Percentiles rank a stretch among this genome's conserved stretches.
These are phyloP conservation scores for Cecropterus lyciades DNA, from an alignment of 1,140 invertebrate genomes.

Conservation along the genomic window DNA sequence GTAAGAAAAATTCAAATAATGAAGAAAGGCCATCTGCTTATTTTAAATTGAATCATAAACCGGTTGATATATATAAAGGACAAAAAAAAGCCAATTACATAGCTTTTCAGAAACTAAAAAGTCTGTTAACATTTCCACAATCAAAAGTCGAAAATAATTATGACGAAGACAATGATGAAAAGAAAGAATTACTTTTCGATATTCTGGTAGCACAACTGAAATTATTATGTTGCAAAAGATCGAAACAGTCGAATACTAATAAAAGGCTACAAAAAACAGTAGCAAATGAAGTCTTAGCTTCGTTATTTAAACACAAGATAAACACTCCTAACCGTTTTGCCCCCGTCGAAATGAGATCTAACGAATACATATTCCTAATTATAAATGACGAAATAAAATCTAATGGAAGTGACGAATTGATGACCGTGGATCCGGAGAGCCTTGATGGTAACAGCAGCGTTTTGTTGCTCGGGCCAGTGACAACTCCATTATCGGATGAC, in stretches of 20 bases:
- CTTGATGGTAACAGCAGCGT: constrained; percentile 70
- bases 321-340: constrained; percentile 17
- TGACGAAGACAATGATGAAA: constrained; percentile 53
- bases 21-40: constrained; percentile 39
- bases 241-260: constrained; percentile 29
- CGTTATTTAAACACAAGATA: constrained; percentile 31
- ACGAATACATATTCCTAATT: constrained; percentile 72
- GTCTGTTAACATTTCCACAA: constrained; percentile 53
- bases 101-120: constrained; percentile 64
- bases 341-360: constrained; percentile 9
- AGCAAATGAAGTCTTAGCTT: constrained; percentile 32
- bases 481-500: constrained; percentile 57
- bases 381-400: constrained; percentile 72
- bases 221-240: constrained; percentile 67
- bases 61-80: constrained; percentile 45
- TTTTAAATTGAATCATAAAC: constrained; percentile 65
- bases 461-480: constrained; percentile 68
- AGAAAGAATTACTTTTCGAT: constrained; percentile 71
- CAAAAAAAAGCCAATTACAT: constrained; percentile 53
- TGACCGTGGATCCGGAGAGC: constrained; percentile 69
- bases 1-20: constrained; percentile 43
- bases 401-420: constrained; percentile 60
- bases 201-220: constrained; percentile 68
- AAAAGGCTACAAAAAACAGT: constrained; percentile 38
- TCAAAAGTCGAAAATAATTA: constrained; percentile 27